Evolutionary conservation across 2,797 vertebrate species (phyloP).

Genomic region (Nannoperca obscura): DNA sequence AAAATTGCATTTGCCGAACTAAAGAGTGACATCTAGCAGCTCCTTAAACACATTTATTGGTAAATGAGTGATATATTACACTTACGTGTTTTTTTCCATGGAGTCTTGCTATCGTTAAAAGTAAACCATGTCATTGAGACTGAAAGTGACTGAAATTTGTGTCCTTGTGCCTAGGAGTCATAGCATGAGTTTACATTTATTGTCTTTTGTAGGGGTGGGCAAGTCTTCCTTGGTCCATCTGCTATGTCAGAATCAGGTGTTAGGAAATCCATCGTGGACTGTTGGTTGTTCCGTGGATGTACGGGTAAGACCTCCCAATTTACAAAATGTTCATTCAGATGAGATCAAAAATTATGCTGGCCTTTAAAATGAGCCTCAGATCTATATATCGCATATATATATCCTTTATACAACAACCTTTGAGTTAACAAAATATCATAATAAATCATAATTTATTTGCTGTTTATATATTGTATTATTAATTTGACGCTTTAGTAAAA

Average conservation of each 20-base stretch:
- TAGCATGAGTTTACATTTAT: not conserved
- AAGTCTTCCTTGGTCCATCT: conserved; percentile 97
- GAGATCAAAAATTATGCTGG: not conserved
- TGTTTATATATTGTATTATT: not conserved
- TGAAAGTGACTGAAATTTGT: not conserved
- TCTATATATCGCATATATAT: not conserved
- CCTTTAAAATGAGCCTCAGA: not conserved
- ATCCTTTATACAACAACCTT: not conserved
- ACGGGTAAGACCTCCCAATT: conserved; percentile 85
- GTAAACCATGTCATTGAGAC: not conserved
- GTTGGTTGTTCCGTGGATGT: conserved; percentile 98
- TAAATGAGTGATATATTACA: not conserved
- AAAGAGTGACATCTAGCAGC: not conserved
- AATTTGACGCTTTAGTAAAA: not conserved
- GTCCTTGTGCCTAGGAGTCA: not conserved
- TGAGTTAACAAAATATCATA: not conserved
- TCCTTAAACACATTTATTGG: not conserved
- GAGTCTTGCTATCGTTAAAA: not conserved
- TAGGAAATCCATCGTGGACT: conserved; percentile 98
- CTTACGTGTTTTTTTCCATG: not conserved
- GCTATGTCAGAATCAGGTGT: conserved; percentile 95
- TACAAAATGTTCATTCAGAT: not conserved
- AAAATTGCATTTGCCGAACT: not conserved
- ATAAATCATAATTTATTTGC: not conserved
- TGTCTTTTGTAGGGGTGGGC: conserved; percentile 89